Conservation (phyloP, 1,140 invertebrate genomes). For the Zaprionus ornatus region DNA sequence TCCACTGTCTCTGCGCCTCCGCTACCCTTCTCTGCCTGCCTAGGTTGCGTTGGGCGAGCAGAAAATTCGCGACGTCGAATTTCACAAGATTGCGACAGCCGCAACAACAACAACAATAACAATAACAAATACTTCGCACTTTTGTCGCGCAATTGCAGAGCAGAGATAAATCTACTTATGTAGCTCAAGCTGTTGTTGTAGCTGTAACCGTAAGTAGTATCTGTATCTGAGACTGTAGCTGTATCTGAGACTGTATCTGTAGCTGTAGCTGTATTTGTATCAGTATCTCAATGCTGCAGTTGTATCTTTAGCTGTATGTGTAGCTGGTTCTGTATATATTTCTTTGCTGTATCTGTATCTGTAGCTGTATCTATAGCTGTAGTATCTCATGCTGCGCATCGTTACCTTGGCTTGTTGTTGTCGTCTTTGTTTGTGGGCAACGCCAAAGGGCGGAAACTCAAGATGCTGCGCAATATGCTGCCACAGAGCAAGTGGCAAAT, state of each 20-base stretch:
- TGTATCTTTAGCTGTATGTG: not conserved
- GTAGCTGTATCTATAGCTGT: not conserved
- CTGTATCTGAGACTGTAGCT: conserved; percentile 3
- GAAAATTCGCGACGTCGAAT: conserved; percentile 63
- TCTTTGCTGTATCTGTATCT: conserved; percentile 13
- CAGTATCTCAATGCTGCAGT: not conserved
- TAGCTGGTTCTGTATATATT: conserved; percentile 12
- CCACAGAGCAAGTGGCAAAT: not conserved
- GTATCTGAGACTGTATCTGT: not conserved
- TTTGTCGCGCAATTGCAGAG: conserved; percentile 51
- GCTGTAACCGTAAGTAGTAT: not conserved
- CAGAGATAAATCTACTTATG: conserved; percentile 48
- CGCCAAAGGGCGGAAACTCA: conserved; percentile 60
- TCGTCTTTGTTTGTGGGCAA: conserved; percentile 33
- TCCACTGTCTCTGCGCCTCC: not conserved
- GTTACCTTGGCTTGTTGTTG: conserved; percentile 43
- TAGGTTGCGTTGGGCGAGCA: conserved; percentile 30
- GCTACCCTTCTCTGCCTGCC: conserved; percentile 42
- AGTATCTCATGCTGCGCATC: conserved; percentile 32
- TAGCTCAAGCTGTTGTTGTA: conserved; percentile 8
- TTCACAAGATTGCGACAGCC: conserved; percentile 68
- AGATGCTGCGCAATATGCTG: conserved; percentile 74
- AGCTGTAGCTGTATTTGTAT: conserved; percentile 4
- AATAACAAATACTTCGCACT: conserved; percentile 39
- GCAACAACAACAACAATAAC: conserved; percentile 4